phyloP scores from a whole-genome alignment of 2,797 vertebrate genomes.

The Avahi laniger region DNA sequence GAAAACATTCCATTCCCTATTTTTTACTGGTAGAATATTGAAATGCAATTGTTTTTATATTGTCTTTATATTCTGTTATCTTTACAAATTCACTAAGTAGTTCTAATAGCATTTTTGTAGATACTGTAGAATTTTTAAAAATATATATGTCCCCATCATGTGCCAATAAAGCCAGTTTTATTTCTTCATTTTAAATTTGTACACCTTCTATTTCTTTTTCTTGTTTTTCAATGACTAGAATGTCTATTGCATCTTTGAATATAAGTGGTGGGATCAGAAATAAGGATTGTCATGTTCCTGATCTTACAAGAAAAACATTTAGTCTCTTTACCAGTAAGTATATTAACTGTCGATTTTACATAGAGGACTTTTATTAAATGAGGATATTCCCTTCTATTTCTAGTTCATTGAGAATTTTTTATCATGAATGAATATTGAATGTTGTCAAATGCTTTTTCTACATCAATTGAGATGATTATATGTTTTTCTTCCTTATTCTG shows the following conservation, averaged over 20 bases:
- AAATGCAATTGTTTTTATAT: not conserved
- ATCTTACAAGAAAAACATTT: not conserved
- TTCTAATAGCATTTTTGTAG: not conserved
- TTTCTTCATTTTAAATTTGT: not conserved
- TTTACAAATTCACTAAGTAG: not conserved
- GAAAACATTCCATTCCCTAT: not conserved
- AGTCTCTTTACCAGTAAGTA: not conserved
- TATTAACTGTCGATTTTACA: not conserved
- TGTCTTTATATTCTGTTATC: not conserved
- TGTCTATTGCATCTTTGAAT: not conserved
- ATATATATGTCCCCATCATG: not conserved
- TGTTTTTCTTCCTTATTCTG: not conserved
- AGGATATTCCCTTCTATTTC: not conserved
- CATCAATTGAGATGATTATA: not conserved
- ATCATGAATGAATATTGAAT: not conserved
- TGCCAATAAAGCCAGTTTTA: not conserved
- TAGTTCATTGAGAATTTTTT: slow-evolving; percentile 32
- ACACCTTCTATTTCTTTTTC: not conserved
- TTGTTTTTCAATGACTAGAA: not conserved
- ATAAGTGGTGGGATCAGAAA: not conserved
- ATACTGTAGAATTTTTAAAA: not conserved
- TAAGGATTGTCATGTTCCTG: not conserved
- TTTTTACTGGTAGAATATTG: not conserved
- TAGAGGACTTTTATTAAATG: not conserved
- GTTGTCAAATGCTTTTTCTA: not conserved